Percentiles rank a stretch among this genome's conserved stretches.
phyloP scores from a whole-genome alignment of 2,888 invertebrate species.

The Argynnis bischoffii region DNA sequence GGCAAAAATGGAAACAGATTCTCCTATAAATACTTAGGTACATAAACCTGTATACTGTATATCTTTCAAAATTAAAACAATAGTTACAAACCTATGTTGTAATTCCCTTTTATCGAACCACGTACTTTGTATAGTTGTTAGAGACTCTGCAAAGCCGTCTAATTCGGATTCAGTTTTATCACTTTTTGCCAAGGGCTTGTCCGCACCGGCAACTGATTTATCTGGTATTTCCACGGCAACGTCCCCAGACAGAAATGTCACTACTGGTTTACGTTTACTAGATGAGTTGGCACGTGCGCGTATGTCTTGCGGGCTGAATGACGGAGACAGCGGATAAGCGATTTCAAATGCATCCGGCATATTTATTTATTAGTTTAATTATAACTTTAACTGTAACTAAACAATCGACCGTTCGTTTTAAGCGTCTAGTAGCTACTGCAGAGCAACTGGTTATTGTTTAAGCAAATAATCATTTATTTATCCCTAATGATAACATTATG shows the following conservation, averaged over 20 bases:
- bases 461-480: slow-evolving; percentile 60
- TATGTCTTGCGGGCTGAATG: slow-evolving; percentile 76
- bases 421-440: slow-evolving; percentile 35
- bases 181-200: slow-evolving; percentile 64
- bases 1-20: too few species aligned
- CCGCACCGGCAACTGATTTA: slow-evolving; percentile 67
- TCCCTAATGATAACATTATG: slow-evolving; percentile 67
- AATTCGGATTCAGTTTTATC: slow-evolving; percentile 77
- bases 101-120: slow-evolving; percentile 83
- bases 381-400: slow-evolving; percentile 6
- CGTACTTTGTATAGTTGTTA: slow-evolving; percentile 67
- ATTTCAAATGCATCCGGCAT: slow-evolving; percentile 84
- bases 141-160: slow-evolving; percentile 81
- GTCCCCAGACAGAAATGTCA: slow-evolving; percentile 68
- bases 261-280: slow-evolving; percentile 64
- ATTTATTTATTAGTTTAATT: slow-evolving; percentile 38
- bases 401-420: slow-evolving; percentile 24
- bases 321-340: slow-evolving; percentile 78
- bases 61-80: not conserved
- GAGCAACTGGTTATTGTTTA: slow-evolving; percentile 49
- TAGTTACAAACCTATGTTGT: slow-evolving; percentile 80
- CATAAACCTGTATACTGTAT: too few species aligned
- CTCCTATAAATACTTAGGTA: too few species aligned
- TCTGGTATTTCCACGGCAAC: slow-evolving; percentile 75
- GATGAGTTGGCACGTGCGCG: slow-evolving; percentile 83